These are phyloP conservation scores for Ivindomyrus marchei DNA, from an alignment of 2,113 vertebrate species.

Conservation along the genomic window DNA sequence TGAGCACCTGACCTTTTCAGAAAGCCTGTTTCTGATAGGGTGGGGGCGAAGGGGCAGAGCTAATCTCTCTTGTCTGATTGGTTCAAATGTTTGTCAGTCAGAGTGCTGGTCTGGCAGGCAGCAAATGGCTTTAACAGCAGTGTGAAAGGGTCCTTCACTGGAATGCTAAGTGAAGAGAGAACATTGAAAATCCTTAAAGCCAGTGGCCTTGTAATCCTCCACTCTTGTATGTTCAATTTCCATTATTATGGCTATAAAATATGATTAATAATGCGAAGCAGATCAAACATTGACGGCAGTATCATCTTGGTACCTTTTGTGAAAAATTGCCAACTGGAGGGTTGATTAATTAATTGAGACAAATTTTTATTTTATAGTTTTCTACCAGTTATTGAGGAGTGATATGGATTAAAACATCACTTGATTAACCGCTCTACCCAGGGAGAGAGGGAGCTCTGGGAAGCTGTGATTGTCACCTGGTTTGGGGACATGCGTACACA, in stretches of 20 bases:
- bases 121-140: background rate
- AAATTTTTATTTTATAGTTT: slow-evolving; percentile 41
- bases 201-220: slow-evolving; percentile 27
- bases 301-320: slow-evolving; percentile 21
- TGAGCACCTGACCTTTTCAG: slow-evolving; percentile 1
- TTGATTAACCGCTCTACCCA: slow-evolving; percentile 10
- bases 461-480: background rate
- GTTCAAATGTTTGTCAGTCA: background rate
- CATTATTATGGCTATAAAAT: slow-evolving; percentile 42
- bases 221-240: slow-evolving; percentile 18
- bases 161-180: background rate
- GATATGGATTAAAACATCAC: slow-evolving; percentile 35
- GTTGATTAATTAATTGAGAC: slow-evolving; percentile 42
- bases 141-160: background rate
- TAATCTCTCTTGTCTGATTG: background rate
- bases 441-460: background rate
- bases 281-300: slow-evolving; percentile 15
- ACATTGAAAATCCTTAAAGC: slow-evolving; percentile 11
- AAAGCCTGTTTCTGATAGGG: background rate
- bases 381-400: slow-evolving; percentile 39
- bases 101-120: background rate
- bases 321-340: slow-evolving; percentile 32
- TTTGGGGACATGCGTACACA: background rate
- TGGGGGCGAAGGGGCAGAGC: background rate
- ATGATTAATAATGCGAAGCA: slow-evolving; percentile 37